Base-by-base conservation (phyloP, 1,140 invertebrate genomes). In the Heliconius congener region DNA sequence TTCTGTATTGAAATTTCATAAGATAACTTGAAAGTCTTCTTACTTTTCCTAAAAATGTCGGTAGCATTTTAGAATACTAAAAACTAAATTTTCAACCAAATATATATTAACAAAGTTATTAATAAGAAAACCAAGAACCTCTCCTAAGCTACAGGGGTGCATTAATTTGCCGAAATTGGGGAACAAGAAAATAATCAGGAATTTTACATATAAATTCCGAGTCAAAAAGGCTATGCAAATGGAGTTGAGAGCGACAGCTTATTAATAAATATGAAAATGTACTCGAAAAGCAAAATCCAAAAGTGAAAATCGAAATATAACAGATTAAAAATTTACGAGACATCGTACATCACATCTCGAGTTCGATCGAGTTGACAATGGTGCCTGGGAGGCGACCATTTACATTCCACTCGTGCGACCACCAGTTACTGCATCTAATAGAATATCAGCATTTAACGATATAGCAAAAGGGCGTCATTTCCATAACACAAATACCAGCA, bases 401-500 rank as follows among this genome's bases (percentile, higher is more conserved):
- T 78, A 72, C 80, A 81, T 81, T 78, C 57, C 72, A 60, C 60
- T 73, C n/a, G 70, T 75, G 55, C 27, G 60, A 66, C 60, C 57
- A 74, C 73, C 52, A 52, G 50, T 52, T 8, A 19, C 50, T 52
- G 78, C 78, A 77, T 78, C 74, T 80, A 78, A 79, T 81, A 83
- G 74, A 84, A 84, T 84, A 78, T 81, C 81, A 84, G 78, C 80
- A 71, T 82, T 85, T 81, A 83, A 81, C 81, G 81, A 85, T 84
- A 84, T 82, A 83, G 82, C 80, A 86, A 89, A 72, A 92, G 89
- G 89, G 91, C 90, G 85, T 86, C 88, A 89, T 90, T 90, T 86
- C 86, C 87, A 88, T 91, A 91, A 85, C 88, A 91, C 87, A 86
- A 92, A 92, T 91, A 91, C 90, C 89, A 88, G 86, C 79, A 87